These are phyloP conservation scores for Sinotaia quadrata DNA, from an alignment of 2,888 invertebrate species.

Conservation along the genomic window DNA sequence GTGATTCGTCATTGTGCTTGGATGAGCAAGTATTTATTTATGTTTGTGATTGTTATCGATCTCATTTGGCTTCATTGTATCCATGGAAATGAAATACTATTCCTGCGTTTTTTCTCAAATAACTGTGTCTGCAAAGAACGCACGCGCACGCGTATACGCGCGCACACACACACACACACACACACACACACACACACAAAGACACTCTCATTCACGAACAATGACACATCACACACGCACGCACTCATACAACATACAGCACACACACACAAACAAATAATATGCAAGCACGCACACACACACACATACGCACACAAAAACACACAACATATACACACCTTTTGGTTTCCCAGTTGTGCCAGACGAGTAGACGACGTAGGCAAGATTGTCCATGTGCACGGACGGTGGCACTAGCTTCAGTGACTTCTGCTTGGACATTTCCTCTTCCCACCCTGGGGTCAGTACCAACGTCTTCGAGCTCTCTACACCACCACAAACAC, in stretches of 20 bases:
- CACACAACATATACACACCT: constrained; percentile 53
- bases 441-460: constrained; percentile 57
- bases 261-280: background rate
- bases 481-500: too few species aligned
- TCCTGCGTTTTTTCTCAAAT: too few species aligned
- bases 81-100: too few species aligned
- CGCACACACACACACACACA: background rate
- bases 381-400: constrained; percentile 66
- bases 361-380: constrained; percentile 72
- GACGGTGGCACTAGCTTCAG: constrained; percentile 26
- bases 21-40: too few species aligned
- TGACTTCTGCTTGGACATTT: constrained; percentile 31
- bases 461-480: constrained; percentile 36
- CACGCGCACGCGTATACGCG: background rate
- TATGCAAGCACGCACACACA: background rate
- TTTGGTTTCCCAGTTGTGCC: constrained; percentile 74
- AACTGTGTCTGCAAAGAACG: background rate
- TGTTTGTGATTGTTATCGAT: too few species aligned
- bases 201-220: background rate
- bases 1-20: too few species aligned
- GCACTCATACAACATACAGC: background rate
- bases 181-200: background rate
- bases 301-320: background rate
- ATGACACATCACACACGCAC: background rate
- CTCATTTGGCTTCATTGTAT: too few species aligned